Percentiles rank a stretch among this genome's conserved stretches.
phyloP scores from a whole-genome alignment of 2,113 vertebrate genomes.

The Xenopus laevis region DNA sequence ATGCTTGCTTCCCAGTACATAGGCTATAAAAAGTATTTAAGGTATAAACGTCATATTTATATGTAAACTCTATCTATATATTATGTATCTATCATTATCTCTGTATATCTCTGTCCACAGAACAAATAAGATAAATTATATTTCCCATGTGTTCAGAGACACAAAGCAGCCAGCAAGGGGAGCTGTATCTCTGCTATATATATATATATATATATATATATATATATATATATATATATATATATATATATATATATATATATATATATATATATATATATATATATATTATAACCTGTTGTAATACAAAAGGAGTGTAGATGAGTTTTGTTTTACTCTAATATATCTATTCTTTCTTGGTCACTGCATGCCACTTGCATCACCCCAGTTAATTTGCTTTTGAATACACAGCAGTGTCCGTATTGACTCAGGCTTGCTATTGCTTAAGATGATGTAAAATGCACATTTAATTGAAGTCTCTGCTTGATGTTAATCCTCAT shows the following conservation, averaged over 20 bases:
- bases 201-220: background rate
- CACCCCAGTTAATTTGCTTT: too few relatives aligned
- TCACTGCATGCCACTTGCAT: too few relatives aligned
- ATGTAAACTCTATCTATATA: too few relatives aligned
- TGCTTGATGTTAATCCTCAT: too few relatives aligned
- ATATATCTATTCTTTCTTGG: too few relatives aligned
- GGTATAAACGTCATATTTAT: too few relatives aligned
- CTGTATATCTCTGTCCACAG: too few relatives aligned
- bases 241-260: background rate
- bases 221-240: background rate
- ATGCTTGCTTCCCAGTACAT: too few relatives aligned
- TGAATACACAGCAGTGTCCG: background rate
- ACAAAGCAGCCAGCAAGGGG: slow-evolving; percentile 15
- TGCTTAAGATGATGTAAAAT: background rate
- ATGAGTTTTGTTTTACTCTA: background rate
- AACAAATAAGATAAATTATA: background rate
- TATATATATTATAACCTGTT: background rate
- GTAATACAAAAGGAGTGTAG: background rate
- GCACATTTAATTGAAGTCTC: background rate
- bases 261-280: background rate
- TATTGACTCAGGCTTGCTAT: background rate
- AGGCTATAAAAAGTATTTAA: too few relatives aligned
- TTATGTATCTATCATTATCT: too few relatives aligned
- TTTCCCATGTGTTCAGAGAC: background rate
- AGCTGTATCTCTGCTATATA: slow-evolving; percentile 1